Evolutionary conservation across 2,888 invertebrate genomes (phyloP).

Genomic region (Eristalis intricaria): DNA sequence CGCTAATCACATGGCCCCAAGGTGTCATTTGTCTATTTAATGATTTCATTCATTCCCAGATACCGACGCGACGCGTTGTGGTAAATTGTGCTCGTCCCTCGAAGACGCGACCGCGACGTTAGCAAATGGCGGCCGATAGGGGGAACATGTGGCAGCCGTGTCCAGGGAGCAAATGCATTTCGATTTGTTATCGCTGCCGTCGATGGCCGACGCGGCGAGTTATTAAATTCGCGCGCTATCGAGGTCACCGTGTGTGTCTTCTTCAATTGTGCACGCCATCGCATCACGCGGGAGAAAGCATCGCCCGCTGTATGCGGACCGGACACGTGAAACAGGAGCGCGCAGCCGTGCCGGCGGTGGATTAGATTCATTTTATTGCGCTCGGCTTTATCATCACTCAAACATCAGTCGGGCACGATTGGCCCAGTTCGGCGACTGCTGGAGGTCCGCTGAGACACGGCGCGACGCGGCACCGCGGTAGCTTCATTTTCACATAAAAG

Average conservation of each 20-base stretch:
- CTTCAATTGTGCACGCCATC: background rate
- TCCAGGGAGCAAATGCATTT: constrained; percentile 33
- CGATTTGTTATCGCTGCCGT: constrained; percentile 40
- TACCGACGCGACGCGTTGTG: constrained; percentile 43
- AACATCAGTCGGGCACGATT: constrained; percentile 68
- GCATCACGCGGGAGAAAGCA: constrained; percentile 22
- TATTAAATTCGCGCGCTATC: background rate
- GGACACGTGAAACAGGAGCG: constrained; percentile 53
- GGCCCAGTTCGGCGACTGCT: constrained; percentile 50
- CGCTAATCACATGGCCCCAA: constrained; percentile 68
- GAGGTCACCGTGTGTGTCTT: background rate
- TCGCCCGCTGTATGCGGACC: constrained; percentile 4
- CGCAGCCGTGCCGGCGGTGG: constrained; percentile 30
- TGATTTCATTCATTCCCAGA: constrained; percentile 66
- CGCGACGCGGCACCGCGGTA: constrained; percentile 1
- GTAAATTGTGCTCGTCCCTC: constrained; percentile 58
- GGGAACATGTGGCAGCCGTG: constrained; percentile 41
- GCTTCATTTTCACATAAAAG: constrained; percentile 54
- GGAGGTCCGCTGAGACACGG: background rate
- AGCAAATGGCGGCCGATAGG: constrained; percentile 59
- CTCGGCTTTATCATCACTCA: constrained; percentile 65
- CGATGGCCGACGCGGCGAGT: background rate
- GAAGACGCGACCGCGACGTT: constrained; percentile 38
- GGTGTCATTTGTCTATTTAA: constrained; percentile 72
- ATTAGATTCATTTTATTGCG: constrained; percentile 17